Conservation (phyloP, 2,888 invertebrate species). For the Acronicta aceris region DNA sequence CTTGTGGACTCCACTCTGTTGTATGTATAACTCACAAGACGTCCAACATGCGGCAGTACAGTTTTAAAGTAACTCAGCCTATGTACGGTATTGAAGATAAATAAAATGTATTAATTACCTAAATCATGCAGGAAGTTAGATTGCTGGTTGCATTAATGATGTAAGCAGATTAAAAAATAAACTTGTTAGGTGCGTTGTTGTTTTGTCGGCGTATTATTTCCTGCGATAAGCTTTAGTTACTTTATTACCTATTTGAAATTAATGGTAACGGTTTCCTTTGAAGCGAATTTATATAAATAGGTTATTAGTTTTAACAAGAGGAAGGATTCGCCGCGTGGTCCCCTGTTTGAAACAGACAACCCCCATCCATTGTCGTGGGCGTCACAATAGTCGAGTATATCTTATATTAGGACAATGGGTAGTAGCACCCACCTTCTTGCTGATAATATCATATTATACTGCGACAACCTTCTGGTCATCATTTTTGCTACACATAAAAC, state of each 20-base stretch:
- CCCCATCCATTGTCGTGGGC: constrained; percentile 39
- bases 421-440: constrained; percentile 42
- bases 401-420: constrained; percentile 37
- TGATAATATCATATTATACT: constrained; percentile 41
- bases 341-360: constrained; percentile 17
- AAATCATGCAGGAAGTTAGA: constrained; percentile 60
- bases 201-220: constrained; percentile 58
- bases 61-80: not conserved
- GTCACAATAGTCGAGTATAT: constrained; percentile 33
- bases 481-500: constrained; percentile 2
- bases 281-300: constrained; percentile 17
- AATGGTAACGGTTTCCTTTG: constrained; percentile 52
- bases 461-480: constrained; percentile 16
- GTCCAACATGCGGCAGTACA: too few species aligned
- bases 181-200: constrained; percentile 53
- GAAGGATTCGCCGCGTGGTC: constrained; percentile 23
- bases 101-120: constrained; percentile 45
- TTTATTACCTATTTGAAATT: constrained; percentile 49
- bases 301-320: constrained; percentile 16
- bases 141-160: constrained; percentile 57
- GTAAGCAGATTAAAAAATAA: constrained; percentile 53
- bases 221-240: constrained; percentile 61
- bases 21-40: too few species aligned
- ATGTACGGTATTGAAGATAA: constrained; percentile 18
- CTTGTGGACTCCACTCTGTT: too few species aligned